Conservation (phyloP, 2,888 invertebrate genomes). For the Cacoxenus indagator region DNA sequence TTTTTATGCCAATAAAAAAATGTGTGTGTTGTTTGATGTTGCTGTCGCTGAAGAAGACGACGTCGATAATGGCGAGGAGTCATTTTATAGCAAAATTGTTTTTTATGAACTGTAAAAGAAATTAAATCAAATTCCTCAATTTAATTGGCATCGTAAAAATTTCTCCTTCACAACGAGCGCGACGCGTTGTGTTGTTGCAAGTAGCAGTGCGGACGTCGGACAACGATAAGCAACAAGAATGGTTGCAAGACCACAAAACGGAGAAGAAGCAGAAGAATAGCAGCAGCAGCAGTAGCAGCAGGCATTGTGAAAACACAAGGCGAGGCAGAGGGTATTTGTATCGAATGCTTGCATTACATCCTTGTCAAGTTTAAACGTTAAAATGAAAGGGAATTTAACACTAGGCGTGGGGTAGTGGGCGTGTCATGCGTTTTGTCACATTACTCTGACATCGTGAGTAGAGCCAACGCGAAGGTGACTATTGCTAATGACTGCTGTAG, state of each 20-base stretch:
- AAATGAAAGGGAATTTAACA: neutral
- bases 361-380: constrained; percentile 18
- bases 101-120: constrained; percentile 61
- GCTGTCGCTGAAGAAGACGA: neutral
- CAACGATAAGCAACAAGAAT: neutral
- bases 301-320: neutral
- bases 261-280: neutral
- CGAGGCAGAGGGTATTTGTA: neutral
- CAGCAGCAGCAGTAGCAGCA: neutral
- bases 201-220: neutral
- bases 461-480: constrained; percentile 31
- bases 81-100: constrained; percentile 22
- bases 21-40: constrained; percentile 12
- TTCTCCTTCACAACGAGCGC: too few species aligned
- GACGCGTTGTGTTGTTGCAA: neutral
- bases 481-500: constrained; percentile 29
- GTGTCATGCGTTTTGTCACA: neutral
- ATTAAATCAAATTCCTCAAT: constrained; percentile 58
- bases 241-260: constrained; percentile 1
- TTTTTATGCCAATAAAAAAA: constrained; percentile 43
- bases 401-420: neutral
- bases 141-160: constrained; percentile 58
- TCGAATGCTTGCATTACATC: constrained; percentile 7
- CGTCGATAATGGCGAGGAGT: too few species aligned
- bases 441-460: constrained; percentile 5